Conservation (phyloP, 2,113 vertebrate species). For the Gasterosteus aculeatus region DNA sequence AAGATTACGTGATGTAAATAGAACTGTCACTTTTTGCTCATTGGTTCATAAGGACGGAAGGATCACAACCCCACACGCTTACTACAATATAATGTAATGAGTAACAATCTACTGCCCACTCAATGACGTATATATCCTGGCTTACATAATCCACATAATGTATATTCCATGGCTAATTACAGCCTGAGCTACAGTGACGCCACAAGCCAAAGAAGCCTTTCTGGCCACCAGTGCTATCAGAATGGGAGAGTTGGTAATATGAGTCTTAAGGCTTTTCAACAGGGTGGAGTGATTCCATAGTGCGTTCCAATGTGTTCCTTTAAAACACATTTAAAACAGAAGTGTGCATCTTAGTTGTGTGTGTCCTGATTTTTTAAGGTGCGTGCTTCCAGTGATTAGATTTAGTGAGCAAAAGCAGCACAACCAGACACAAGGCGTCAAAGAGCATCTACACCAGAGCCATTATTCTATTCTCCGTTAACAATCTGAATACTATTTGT, state of each 20-base stretch:
- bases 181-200: slow-evolving; percentile 9
- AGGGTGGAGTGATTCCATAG: background rate
- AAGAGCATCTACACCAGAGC: background rate
- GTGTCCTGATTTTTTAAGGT: background rate
- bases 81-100: slow-evolving; percentile 2
- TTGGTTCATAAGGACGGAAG: slow-evolving; percentile 1
- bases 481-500: background rate
- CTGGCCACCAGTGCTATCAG: slow-evolving; percentile 22
- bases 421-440: background rate
- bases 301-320: background rate
- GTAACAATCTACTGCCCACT: slow-evolving; percentile 9
- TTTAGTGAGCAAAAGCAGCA: background rate
- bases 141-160: slow-evolving; percentile 17
- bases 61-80: background rate
- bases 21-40: background rate
- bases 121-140: background rate
- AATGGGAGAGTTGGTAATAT: slow-evolving; percentile 22
- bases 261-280: slow-evolving; percentile 3
- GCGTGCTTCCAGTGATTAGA: background rate
- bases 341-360: background rate
- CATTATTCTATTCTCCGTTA: background rate
- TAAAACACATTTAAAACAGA: background rate
- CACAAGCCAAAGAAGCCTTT: slow-evolving; percentile 19
- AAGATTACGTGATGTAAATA: background rate
- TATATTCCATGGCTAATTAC: slow-evolving; percentile 24